Evolutionary conservation across 37 sponge, comb jelly and placozoan genomes (phyloP).

Genomic region (Geodia barretti): DNA sequence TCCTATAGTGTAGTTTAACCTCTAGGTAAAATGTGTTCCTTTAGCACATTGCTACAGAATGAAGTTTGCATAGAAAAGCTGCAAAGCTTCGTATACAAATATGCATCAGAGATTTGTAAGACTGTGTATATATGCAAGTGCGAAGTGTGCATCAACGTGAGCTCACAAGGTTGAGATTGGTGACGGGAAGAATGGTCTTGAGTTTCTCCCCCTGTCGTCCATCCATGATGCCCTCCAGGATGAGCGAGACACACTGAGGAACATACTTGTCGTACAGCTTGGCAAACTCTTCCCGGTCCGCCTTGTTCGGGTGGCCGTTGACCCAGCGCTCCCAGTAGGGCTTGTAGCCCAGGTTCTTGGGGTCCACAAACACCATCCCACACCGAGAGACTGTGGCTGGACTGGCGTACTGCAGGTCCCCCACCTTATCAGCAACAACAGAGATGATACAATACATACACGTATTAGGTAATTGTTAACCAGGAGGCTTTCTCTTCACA

Average conservation of each 20-base stretch:
- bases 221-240: conserved; percentile 93
- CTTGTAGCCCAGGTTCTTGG: conserved; percentile 95
- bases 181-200: conserved; percentile 90
- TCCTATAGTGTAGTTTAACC: no score
- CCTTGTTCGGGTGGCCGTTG: conserved; percentile 55
- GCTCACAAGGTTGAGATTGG: conserved; percentile 91
- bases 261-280: conserved; percentile 91
- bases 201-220: conserved; percentile 89
- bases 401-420: conserved; percentile 98
- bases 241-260: conserved; percentile 73
- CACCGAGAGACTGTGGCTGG: conserved; percentile 99
- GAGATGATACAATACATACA: no score
- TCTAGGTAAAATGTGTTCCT: no score
- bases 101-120: not conserved
- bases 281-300: conserved; percentile 68
- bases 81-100: not conserved
- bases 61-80: no score
- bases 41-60: no score
- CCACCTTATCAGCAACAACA: no score
- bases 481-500: no score
- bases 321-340: conserved; percentile 97
- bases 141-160: no score
- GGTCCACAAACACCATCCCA: conserved; percentile 99
- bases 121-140: not conserved
- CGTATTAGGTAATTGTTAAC: no score